Conservation (phyloP, 1,140 invertebrate species). For the Philotrypesis tridentata region DNA sequence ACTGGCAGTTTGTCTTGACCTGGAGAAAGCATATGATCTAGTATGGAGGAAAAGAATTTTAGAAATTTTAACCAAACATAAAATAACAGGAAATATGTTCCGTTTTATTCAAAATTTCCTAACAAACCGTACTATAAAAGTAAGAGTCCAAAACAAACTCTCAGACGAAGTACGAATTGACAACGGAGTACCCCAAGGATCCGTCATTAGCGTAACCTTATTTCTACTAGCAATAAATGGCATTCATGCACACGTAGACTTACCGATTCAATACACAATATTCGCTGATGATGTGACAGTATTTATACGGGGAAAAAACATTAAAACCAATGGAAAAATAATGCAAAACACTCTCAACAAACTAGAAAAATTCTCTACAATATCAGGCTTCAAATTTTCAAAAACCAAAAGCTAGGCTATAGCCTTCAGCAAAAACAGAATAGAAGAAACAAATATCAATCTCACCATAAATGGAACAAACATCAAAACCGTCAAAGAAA, state of each 20-base stretch:
- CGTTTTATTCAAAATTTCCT: slow-evolving; percentile 47
- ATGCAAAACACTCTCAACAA: background rate
- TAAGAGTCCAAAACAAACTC: background rate
- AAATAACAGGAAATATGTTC: slow-evolving; percentile 46
- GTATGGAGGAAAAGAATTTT: slow-evolving; percentile 39
- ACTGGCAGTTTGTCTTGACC: slow-evolving; percentile 51
- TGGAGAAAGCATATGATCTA: slow-evolving; percentile 57
- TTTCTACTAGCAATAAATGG: background rate
- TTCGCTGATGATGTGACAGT: background rate
- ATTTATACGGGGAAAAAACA: background rate
- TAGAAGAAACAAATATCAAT: background rate
- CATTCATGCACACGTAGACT: too few relatives aligned
- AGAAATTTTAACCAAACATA: slow-evolving; percentile 28
- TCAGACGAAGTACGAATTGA: background rate
- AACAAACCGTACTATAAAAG: slow-evolving; percentile 30
- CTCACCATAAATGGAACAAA: too few relatives aligned
- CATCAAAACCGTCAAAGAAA: too few relatives aligned
- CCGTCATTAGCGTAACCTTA: background rate
- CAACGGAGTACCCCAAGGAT: slow-evolving; percentile 18
- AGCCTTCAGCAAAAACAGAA: background rate
- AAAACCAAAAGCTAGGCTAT: background rate
- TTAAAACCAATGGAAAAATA: background rate
- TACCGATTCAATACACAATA: background rate
- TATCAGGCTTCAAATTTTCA: background rate
- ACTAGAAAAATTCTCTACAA: background rate